These are phyloP conservation scores for Xerus inauris DNA, from an alignment of 2,113 vertebrate species.

Conservation along the genomic window DNA sequence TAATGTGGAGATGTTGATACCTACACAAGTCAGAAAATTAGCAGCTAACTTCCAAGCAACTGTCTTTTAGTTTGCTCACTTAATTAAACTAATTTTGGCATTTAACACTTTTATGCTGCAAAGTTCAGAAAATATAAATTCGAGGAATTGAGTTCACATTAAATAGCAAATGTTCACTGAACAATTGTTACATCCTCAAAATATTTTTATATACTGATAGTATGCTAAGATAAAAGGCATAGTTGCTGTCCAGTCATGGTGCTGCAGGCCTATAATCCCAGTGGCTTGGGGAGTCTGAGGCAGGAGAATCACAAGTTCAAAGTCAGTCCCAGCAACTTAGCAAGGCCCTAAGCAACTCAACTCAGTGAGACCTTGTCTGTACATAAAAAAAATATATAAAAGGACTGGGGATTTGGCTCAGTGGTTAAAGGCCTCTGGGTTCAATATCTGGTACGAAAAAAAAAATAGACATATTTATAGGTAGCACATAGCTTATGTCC, in stretches of 20 bases:
- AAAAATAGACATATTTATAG: too few relatives aligned
- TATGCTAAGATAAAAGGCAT: neutral
- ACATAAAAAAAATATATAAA: too few relatives aligned
- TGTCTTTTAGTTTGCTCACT: neutral
- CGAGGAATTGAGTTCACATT: constrained; percentile 5
- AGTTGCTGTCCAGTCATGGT: too few relatives aligned
- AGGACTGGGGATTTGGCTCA: too few relatives aligned
- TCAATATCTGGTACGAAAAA: too few relatives aligned
- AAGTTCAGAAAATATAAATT: neutral
- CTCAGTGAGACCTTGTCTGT: too few relatives aligned
- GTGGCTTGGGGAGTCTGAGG: too few relatives aligned
- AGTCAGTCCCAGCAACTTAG: too few relatives aligned
- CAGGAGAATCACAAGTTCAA: too few relatives aligned
- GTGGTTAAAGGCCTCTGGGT: too few relatives aligned
- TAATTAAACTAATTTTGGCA: neutral
- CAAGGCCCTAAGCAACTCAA: too few relatives aligned
- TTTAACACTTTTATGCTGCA: neutral
- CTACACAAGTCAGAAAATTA: neutral
- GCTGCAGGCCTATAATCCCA: too few relatives aligned
- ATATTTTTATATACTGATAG: neutral
- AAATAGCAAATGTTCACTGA: neutral
- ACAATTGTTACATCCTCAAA: neutral
- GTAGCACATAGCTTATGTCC: neutral
- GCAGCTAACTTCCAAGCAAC: neutral
- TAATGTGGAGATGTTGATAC: neutral